phyloP scores from a whole-genome alignment of 2,113 vertebrate species.

The Podarcis muralis region DNA sequence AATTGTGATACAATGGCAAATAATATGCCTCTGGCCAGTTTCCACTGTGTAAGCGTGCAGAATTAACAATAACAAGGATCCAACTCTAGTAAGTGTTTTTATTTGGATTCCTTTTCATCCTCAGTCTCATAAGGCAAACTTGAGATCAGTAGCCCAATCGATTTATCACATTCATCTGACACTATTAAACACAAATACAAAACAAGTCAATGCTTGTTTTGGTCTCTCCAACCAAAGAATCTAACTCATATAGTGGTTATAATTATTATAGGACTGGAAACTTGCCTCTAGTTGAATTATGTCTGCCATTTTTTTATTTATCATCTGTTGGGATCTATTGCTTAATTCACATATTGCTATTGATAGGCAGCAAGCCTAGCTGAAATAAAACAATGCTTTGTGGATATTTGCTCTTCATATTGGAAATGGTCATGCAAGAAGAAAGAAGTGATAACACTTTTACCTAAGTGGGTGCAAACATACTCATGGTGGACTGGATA shows the following conservation, averaged over 20 bases:
- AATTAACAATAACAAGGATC: background rate
- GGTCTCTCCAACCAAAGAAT: background rate
- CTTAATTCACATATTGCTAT: conserved; percentile 43
- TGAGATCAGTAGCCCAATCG: background rate
- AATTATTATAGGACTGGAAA: conserved; percentile 27
- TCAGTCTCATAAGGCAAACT: conserved; percentile 16
- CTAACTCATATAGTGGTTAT: conserved; percentile 8
- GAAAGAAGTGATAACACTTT: background rate
- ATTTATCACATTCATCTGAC: background rate
- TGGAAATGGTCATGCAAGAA: background rate
- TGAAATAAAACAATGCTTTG: background rate
- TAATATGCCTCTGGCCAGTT: background rate
- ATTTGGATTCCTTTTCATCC: background rate
- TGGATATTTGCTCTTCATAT: background rate
- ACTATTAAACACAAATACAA: background rate
- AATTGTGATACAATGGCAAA: background rate
- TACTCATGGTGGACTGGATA: background rate
- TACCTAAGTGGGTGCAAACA: background rate
- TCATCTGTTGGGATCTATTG: conserved; percentile 11
- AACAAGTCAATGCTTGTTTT: conserved; percentile 38
- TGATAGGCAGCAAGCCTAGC: conserved; percentile 24
- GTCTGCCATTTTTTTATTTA: conserved; percentile 38
- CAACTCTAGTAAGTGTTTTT: background rate
- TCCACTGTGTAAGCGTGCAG: background rate
- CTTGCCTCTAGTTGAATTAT: conserved; percentile 47